phyloP scores from a whole-genome alignment of 2,113 vertebrate species.

The Scalopus aquaticus region DNA sequence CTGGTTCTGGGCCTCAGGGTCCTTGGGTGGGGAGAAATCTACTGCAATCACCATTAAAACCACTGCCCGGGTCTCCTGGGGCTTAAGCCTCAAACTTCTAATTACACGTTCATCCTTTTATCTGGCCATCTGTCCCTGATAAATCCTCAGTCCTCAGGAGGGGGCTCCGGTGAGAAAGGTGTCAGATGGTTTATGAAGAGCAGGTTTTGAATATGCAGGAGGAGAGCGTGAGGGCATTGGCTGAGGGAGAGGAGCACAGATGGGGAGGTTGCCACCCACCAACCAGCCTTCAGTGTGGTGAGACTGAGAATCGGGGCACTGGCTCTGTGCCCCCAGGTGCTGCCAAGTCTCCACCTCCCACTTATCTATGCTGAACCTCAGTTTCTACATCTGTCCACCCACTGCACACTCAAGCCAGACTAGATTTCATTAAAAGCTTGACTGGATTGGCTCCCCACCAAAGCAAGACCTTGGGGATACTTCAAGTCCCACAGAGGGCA shows the following conservation, averaged over 20 bases:
- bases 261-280: fast-evolving
- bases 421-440: neutral
- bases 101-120: neutral
- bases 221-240: too few relatives aligned
- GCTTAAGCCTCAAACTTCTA: neutral
- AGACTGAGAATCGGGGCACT: neutral
- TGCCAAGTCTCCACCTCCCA: fast-evolving
- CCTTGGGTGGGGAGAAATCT: neutral
- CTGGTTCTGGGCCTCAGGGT: neutral
- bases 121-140: neutral
- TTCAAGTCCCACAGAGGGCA: neutral
- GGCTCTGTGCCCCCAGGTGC: too few relatives aligned
- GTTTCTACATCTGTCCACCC: neutral
- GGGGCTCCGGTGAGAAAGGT: too few relatives aligned
- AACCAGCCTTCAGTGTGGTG: neutral
- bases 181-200: neutral
- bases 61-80: neutral
- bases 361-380: neutral
- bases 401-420: neutral
- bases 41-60: fast-evolving
- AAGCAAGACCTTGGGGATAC: neutral
- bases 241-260: neutral
- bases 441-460: neutral
- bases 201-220: neutral
- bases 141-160: neutral